Evolutionary conservation across 1,140 invertebrate genomes (phyloP).

Genomic region (Anadara kagoshimensis): DNA sequence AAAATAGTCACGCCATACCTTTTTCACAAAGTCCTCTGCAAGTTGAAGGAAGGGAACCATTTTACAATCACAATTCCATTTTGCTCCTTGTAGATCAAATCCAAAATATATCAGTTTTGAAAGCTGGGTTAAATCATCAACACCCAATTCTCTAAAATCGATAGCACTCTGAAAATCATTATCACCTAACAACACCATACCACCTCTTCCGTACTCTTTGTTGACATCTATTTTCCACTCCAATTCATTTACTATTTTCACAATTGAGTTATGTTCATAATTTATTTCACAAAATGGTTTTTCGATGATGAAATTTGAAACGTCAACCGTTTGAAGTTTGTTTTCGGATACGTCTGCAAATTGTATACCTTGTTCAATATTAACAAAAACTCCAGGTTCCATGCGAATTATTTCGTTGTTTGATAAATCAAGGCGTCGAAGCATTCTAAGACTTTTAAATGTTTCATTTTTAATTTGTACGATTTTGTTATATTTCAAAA

Average conservation of each 20-base stretch:
- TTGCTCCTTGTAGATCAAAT: slow-evolving; percentile 14
- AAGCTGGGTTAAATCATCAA: slow-evolving; percentile 10
- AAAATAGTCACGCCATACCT: slow-evolving; percentile 26
- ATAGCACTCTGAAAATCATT: no score
- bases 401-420: slow-evolving; percentile 14
- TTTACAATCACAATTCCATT: slow-evolving; percentile 29
- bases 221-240: not conserved
- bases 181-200: slow-evolving; percentile 8
- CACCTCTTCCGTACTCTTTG: slow-evolving; percentile 9
- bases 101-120: slow-evolving; percentile 25
- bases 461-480: slow-evolving; percentile 19
- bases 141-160: no score
- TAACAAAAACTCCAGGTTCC: slow-evolving; percentile 17
- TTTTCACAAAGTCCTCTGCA: slow-evolving; percentile 20
- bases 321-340: slow-evolving; percentile 3
- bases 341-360: slow-evolving; percentile 19
- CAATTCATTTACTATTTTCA: slow-evolving; percentile 9
- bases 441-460: slow-evolving; percentile 8
- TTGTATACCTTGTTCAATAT: not conserved
- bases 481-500: slow-evolving; percentile 20
- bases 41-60: slow-evolving; percentile 26
- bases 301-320: slow-evolving; percentile 23
- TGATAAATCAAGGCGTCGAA: slow-evolving; percentile 14
- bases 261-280: slow-evolving; percentile 10
- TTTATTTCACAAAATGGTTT: slow-evolving; percentile 30